These are phyloP conservation scores for Torymus tubicola DNA, from an alignment of 2,888 invertebrate species.

Conservation along the genomic window DNA sequence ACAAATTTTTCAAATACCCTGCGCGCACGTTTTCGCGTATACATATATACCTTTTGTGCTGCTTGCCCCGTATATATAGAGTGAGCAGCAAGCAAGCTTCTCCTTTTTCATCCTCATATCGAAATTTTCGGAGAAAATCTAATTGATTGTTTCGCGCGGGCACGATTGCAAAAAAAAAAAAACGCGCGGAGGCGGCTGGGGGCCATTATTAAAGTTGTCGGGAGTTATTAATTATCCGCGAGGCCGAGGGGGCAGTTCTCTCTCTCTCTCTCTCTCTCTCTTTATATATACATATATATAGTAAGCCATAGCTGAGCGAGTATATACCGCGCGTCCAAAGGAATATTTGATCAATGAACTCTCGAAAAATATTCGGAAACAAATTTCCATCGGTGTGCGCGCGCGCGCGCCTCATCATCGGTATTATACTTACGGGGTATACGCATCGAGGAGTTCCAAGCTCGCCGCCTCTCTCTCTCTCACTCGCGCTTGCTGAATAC, in stretches of 20 bases:
- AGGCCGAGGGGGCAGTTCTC: neutral
- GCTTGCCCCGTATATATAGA: no score
- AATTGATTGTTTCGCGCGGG: neutral
- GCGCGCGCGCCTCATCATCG: conserved; percentile 30
- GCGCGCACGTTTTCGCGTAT: no score
- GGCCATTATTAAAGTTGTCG: neutral
- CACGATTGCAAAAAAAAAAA: neutral
- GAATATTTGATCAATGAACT: conserved; percentile 30
- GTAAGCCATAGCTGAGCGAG: neutral
- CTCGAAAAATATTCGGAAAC: conserved; percentile 41
- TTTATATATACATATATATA: no score
- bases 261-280: neutral
- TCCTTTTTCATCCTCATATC: no score
- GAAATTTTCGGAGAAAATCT: no score
- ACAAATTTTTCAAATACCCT: no score
- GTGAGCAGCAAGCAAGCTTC: no score
- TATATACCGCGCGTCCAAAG: neutral
- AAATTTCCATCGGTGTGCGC: conserved; percentile 33
- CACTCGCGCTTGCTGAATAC: conserved; percentile 16
- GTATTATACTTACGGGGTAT: conserved; percentile 22
- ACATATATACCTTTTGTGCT: no score
- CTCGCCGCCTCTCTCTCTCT: no score
- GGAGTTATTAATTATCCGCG: no score
- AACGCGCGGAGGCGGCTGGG: neutral
- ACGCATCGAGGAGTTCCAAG: conserved; percentile 11